phyloP scores from a whole-genome alignment of 1,140 invertebrate species.

The Drosophila cardini region DNA sequence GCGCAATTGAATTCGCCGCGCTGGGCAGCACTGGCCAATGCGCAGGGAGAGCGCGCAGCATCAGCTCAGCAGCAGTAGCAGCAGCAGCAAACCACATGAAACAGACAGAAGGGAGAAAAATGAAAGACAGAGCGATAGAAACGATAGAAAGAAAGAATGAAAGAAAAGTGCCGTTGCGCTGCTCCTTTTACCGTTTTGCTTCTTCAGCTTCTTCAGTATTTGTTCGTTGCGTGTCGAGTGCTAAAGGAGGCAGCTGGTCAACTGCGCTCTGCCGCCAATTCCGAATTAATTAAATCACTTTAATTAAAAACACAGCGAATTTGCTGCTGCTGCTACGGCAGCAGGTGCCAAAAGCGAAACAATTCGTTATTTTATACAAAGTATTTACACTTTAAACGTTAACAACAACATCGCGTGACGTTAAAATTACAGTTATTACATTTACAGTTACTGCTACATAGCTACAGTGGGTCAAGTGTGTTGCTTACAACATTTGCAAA shows the following conservation, averaged over 20 bases:
- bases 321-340: slow-evolving; percentile 4
- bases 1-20: slow-evolving; percentile 51
- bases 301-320: slow-evolving; percentile 41
- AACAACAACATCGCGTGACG: too few relatives aligned
- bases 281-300: slow-evolving; percentile 55
- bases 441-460: too few relatives aligned
- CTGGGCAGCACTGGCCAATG: slow-evolving; percentile 56
- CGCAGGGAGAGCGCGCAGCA: slow-evolving; percentile 68
- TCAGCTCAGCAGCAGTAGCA: slow-evolving; percentile 6
- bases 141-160: not conserved
- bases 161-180: slow-evolving; percentile 17
- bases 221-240: slow-evolving; percentile 68
- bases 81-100: too few relatives aligned
- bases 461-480: slow-evolving; percentile 41
- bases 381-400: not conserved
- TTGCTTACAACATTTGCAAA: slow-evolving; percentile 30
- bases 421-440: too few relatives aligned
- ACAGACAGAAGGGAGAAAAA: not conserved
- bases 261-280: slow-evolving; percentile 43
- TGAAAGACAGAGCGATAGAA: not conserved
- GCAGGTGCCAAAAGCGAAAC: slow-evolving; percentile 38
- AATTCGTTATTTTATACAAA: slow-evolving; percentile 14
- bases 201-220: slow-evolving; percentile 69
- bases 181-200: slow-evolving; percentile 36
- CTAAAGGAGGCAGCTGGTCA: slow-evolving; percentile 39